Evolutionary conservation across 2,797 vertebrate genomes (phyloP).

Genomic region (Onychomys leucogaster): DNA sequence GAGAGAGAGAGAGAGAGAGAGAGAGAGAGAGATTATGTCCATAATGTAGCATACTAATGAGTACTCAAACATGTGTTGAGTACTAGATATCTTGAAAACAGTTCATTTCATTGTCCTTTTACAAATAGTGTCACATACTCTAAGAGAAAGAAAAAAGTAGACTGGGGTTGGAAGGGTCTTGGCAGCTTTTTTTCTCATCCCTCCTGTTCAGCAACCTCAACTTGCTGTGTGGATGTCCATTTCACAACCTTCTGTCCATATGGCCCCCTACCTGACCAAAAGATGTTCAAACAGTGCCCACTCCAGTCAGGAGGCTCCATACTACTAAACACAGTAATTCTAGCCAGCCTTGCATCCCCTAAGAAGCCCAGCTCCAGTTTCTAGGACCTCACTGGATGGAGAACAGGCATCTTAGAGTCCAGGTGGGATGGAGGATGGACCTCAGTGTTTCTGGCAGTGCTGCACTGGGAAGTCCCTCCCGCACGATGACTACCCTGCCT

Average conservation of each 20-base stretch:
- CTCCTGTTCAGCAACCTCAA: not conserved
- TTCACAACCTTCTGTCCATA: not conserved
- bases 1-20: no score
- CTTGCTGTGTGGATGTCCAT: not conserved
- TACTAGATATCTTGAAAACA: not conserved
- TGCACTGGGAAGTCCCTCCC: not conserved
- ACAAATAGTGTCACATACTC: not conserved
- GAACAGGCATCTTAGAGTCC: not conserved
- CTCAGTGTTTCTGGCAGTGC: not conserved
- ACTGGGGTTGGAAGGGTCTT: not conserved
- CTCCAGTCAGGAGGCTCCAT: not conserved
- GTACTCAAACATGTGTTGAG: not conserved
- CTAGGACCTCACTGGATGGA: not conserved
- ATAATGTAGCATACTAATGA: conserved; percentile 20
- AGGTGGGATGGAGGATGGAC: not conserved
- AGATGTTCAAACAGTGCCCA: not conserved
- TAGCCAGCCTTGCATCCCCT: not conserved
- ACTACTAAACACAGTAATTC: not conserved
- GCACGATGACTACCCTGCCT: not conserved
- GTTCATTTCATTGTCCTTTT: conserved; percentile 16
- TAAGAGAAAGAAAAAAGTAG: conserved; percentile 10
- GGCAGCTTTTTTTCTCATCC: not conserved
- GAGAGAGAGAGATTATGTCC: conserved; percentile 13
- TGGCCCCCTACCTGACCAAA: not conserved
- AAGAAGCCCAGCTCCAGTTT: not conserved